Conservation (phyloP, 2,797 vertebrate genomes). For the Remorina albescens region DNA sequence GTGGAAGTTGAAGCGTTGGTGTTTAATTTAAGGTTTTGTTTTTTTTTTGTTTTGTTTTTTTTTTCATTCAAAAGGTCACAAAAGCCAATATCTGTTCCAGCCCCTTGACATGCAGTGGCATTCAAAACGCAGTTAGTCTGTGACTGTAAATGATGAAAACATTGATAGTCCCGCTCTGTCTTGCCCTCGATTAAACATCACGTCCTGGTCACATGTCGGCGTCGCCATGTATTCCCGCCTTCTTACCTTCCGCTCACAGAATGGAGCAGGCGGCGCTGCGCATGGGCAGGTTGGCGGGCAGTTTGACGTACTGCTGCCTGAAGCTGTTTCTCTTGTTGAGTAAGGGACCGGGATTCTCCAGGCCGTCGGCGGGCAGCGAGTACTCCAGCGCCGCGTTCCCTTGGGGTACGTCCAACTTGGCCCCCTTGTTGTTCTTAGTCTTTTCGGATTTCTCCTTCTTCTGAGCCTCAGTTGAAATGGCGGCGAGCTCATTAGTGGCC, state of each 20-base stretch:
- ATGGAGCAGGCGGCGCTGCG: constrained; percentile 78
- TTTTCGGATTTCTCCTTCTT: constrained; percentile 81
- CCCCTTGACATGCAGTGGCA: not conserved
- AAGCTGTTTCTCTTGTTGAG: constrained; percentile 80
- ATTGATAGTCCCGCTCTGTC: not conserved
- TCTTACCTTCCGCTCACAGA: constrained; percentile 65
- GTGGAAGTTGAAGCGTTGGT: not conserved
- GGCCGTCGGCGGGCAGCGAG: constrained; percentile 49
- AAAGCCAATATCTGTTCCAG: not conserved
- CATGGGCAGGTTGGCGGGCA: constrained; percentile 80
- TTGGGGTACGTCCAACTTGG: constrained; percentile 62
- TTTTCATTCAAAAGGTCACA: not conserved
- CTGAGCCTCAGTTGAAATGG: constrained; percentile 60
- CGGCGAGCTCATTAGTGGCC: constrained; percentile 59
- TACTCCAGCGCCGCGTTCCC: constrained; percentile 59
- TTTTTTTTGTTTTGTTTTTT: too few species aligned
- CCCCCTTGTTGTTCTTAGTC: constrained; percentile 80
- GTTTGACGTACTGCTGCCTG: constrained; percentile 78
- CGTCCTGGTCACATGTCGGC: not conserved
- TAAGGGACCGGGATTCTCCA: constrained; percentile 67
- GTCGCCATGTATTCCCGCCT: not conserved
- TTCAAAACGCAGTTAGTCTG: not conserved
- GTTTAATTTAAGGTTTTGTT: not conserved
- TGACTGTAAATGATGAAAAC: not conserved
- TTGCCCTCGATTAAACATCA: not conserved